Conservation (phyloP, 2,888 invertebrate species). For the Drosophila macrothrix region DNA sequence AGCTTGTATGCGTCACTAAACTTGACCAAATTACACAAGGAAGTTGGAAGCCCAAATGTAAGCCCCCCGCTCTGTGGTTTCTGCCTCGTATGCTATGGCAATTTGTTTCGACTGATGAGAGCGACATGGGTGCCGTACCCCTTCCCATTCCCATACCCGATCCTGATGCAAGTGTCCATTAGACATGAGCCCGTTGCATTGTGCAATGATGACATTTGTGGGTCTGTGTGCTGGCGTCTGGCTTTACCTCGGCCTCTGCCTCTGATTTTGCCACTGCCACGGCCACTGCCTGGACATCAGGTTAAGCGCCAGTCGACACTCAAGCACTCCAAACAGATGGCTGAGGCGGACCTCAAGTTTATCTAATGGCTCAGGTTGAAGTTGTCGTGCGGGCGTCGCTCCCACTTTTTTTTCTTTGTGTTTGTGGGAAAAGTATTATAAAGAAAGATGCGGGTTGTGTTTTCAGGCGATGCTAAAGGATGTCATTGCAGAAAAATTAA, state of each 20-base stretch:
- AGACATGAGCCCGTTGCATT: slow-evolving; percentile 53
- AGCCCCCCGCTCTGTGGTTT: background rate
- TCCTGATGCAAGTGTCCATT: slow-evolving; percentile 52
- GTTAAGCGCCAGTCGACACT: slow-evolving; percentile 54
- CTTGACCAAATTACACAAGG: slow-evolving; percentile 81
- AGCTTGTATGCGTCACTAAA: slow-evolving; percentile 75
- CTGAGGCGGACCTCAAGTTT: slow-evolving; percentile 31
- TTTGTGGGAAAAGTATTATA: slow-evolving; percentile 29
- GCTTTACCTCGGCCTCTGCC: slow-evolving; percentile 16
- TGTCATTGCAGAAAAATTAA: background rate
- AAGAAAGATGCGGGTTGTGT: slow-evolving; percentile 21
- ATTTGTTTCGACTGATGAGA: slow-evolving; percentile 57
- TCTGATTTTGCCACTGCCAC: slow-evolving; percentile 27
- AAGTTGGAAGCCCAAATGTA: slow-evolving; percentile 45
- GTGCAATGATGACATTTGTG: slow-evolving; percentile 65
- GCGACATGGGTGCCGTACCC: slow-evolving; percentile 2
- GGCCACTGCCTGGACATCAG: slow-evolving; percentile 25
- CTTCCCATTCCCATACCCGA: slow-evolving; percentile 2
- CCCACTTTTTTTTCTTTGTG: background rate
- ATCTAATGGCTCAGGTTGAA: slow-evolving; percentile 6
- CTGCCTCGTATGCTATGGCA: slow-evolving; percentile 28
- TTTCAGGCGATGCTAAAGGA: slow-evolving; percentile 32
- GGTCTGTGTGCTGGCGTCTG: slow-evolving; percentile 58
- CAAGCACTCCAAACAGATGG: slow-evolving; percentile 12
- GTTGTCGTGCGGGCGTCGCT: slow-evolving; percentile 36